Evolutionary conservation across 2,797 vertebrate genomes (phyloP), one percentile per base, ranked within the genome.

Genomic region (Smutsia temminckii): DNA sequence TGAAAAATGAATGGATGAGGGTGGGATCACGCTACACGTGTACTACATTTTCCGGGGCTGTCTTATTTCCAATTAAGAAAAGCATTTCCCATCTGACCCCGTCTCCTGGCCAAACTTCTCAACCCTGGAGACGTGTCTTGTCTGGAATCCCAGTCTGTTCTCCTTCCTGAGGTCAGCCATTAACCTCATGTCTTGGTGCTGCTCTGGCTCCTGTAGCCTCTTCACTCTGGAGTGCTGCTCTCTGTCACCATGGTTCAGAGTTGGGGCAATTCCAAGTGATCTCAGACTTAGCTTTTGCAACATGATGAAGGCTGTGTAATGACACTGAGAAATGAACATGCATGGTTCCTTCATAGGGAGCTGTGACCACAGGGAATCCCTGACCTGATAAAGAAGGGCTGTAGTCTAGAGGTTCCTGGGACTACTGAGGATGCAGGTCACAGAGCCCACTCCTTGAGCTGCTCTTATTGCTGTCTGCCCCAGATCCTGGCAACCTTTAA

Each of bases 41-140:
- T 6, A 53, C 23, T 59, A 0, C 49, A 1, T 94, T 86, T 93
- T 64, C 51, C 66, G 0, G 55, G 92, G 37, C 64, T 87, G 23
- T 84, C 72, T 89, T 92, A 84, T 95, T 95, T 91, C 91, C 92
- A 91, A 85, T 92, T 79, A 96, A 95, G 71, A 74, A 96, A 95
- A 94, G 66, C 20, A 11, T 93, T 91, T 92, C 42, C 61, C 68
- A 13, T 16, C 75, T 27, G 79, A 91, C 59, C 87, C 64, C 75
- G 59, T 84, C 85, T 89, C 66, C 53, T 17, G 71, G 69, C 81
- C 88, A 72, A 75, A 91, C 34, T 51, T 16, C 53, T 85, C 94
- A 69, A 78, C 92, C 93, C 95, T 6, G 51, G 68, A 96, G 46
- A 84, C 2, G 16, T n/a, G 79, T 84, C 96, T 93, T 87, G 61